These are phyloP conservation scores for Rhagium mordax DNA, from an alignment of 2,888 invertebrate species.

Conservation along the genomic window DNA sequence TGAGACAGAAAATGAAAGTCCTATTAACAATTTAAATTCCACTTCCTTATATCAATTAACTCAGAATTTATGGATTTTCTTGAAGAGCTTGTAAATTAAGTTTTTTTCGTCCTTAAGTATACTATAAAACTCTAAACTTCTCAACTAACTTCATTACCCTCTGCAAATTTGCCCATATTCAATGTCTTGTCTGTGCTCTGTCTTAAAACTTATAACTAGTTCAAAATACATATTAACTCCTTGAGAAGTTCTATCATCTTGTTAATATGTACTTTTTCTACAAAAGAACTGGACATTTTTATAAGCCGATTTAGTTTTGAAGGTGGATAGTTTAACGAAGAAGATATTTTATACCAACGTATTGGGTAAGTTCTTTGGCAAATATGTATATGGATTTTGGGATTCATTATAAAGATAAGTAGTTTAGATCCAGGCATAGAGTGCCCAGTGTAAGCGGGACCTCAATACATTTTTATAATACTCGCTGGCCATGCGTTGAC, in stretches of 20 bases:
- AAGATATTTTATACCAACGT: too few species aligned
- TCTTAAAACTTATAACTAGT: constrained; percentile 12
- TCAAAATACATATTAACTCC: not conserved
- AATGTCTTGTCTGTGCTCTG: constrained; percentile 9
- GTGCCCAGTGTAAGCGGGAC: too few species aligned
- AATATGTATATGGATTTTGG: too few species aligned
- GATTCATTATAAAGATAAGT: too few species aligned
- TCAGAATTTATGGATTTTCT: constrained; percentile 34
- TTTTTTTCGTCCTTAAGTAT: constrained; percentile 18
- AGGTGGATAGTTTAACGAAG: too few species aligned
- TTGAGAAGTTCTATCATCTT: not conserved
- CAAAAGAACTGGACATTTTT: not conserved
- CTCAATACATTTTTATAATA: too few species aligned
- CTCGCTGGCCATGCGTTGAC: too few species aligned
- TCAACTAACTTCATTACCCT: constrained; percentile 26
- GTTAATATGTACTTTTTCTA: not conserved
- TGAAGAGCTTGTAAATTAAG: constrained; percentile 31
- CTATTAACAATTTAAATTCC: constrained; percentile 1
- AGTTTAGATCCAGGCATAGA: too few species aligned
- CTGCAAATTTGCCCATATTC: constrained; percentile 25
- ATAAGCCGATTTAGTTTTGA: not conserved
- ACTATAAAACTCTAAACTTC: constrained; percentile 29
- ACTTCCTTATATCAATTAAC: constrained; percentile 36
- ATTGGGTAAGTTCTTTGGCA: too few species aligned
- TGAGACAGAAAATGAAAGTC: not conserved